Base-by-base conservation (phyloP, 2,797 vertebrate genomes). In the Borostomias antarcticus region DNA sequence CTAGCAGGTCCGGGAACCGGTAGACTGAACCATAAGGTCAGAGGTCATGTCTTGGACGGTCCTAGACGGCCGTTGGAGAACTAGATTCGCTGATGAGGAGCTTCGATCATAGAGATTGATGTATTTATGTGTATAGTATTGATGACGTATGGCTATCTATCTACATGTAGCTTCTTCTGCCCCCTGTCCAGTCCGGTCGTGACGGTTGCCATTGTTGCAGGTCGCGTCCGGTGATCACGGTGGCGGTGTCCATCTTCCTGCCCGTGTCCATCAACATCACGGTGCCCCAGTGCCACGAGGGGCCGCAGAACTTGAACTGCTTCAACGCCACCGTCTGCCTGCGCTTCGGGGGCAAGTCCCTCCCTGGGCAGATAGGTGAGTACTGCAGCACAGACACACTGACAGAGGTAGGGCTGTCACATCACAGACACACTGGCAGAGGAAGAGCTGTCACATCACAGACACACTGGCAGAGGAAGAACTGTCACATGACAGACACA, bases 181-280 rank as follows among this genome's bases (percentile, higher is more conserved):
- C 40, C 40, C 15, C 40, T 45, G 40, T 45, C 40, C 40, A 15
- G 15, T 15, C 37, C 37, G 11, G 13, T 9, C 40, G 40, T 35
- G 15, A 45, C 15, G 37, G 37, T 76, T 62, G 72, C 30, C 86
- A 70, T 66, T 68, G 79, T 67, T 30, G 23, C 65, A 99, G 98
- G 83, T 92, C 97, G 0, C 93, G 94, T 65, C 95, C 97, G 1
- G 95, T 99, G 70, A 94, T 99, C 79, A 96, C 95, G 0, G 78
- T 99, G 90, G 94, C 95, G 0, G 85, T 95, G 58, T 84, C 91
- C 79, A 96, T 99, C 86, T 93, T 95, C 80, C 91, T 99, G 72
- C 98, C 97, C 0, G 26, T 62, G 0, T 97, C 96, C 74, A 97
- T 98, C 90, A 98, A 99, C 89, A 99, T 99, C 88, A 94, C 97